Evolutionary conservation across 2,888 invertebrate genomes (phyloP).

Genomic region (Amblyjoppa proteus): DNA sequence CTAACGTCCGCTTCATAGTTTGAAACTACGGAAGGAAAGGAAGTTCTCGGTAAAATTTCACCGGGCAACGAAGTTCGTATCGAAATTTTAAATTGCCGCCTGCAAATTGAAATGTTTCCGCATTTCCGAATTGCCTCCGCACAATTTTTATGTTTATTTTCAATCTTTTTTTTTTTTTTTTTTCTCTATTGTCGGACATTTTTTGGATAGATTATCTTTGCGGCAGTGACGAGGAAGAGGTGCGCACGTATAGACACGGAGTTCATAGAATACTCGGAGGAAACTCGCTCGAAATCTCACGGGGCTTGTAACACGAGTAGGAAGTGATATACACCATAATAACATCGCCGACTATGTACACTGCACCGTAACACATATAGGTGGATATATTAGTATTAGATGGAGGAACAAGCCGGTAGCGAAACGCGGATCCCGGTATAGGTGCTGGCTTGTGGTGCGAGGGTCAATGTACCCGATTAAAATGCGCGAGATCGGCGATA

Average conservation of each 20-base stretch:
- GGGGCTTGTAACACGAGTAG: slow-evolving; percentile 29
- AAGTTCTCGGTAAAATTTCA: neutral
- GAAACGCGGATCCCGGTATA: slow-evolving; percentile 29
- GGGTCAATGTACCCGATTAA: slow-evolving; percentile 42
- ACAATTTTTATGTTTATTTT: neutral
- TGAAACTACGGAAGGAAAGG: no score
- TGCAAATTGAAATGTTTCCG: neutral
- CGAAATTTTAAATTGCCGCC: neutral
- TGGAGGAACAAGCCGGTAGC: slow-evolving; percentile 20
- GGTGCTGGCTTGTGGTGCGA: neutral
- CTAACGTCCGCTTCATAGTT: neutral
- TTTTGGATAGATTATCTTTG: neutral
- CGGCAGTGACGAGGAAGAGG: neutral
- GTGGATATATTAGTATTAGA: slow-evolving; percentile 31
- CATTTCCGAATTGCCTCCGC: neutral
- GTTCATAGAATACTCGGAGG: slow-evolving; percentile 7
- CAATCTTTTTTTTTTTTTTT: neutral
- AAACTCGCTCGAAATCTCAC: slow-evolving; percentile 28
- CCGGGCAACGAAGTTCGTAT: no score
- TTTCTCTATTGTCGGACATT: neutral
- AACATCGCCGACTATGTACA: slow-evolving; percentile 23
- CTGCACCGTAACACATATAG: slow-evolving; percentile 6
- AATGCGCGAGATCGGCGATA: slow-evolving; percentile 42
- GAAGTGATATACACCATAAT: slow-evolving; percentile 14
- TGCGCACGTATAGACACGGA: neutral